Evolutionary conservation across 2,888 invertebrate species (phyloP).

Genomic region (Lepidochitona cinerea): DNA sequence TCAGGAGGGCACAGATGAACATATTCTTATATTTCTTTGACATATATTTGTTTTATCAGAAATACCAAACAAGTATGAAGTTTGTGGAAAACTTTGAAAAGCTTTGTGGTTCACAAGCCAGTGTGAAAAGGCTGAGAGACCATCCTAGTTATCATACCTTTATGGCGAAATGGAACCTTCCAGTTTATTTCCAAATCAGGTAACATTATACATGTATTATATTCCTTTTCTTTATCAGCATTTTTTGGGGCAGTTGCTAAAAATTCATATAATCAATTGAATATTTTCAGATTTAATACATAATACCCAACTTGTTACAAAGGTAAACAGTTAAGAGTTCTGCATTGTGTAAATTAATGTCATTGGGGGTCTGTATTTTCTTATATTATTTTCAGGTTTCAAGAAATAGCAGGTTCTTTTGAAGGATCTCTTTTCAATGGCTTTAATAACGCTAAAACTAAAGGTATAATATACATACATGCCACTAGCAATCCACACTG

Average conservation of each 20-base stretch:
- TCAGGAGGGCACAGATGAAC: no score
- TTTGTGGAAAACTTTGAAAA: constrained; percentile 82
- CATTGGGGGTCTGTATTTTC: no score
- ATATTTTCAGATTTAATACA: no score
- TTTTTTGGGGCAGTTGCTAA: no score
- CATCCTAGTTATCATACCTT: constrained; percentile 84
- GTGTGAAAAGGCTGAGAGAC: constrained; percentile 76
- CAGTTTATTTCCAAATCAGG: constrained; percentile 95
- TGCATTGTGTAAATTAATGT: no score
- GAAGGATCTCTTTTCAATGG: constrained; percentile 73
- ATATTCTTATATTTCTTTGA: no score
- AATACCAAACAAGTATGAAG: constrained; percentile 83
- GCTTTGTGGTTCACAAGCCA: constrained; percentile 76
- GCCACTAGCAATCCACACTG: no score
- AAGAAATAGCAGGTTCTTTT: constrained; percentile 86
- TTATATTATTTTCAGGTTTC: constrained; percentile 77
- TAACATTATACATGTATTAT: no score
- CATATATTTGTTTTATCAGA: constrained; percentile 70
- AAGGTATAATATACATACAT: background rate
- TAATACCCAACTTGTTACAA: no score
- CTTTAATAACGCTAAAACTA: constrained; percentile 47
- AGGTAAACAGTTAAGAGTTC: no score
- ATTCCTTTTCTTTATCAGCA: no score
- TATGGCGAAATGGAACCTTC: constrained; percentile 90
- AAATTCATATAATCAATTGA: no score